These are phyloP conservation scores for Drosophila anceps DNA, from an alignment of 2,888 invertebrate genomes.

Conservation along the genomic window DNA sequence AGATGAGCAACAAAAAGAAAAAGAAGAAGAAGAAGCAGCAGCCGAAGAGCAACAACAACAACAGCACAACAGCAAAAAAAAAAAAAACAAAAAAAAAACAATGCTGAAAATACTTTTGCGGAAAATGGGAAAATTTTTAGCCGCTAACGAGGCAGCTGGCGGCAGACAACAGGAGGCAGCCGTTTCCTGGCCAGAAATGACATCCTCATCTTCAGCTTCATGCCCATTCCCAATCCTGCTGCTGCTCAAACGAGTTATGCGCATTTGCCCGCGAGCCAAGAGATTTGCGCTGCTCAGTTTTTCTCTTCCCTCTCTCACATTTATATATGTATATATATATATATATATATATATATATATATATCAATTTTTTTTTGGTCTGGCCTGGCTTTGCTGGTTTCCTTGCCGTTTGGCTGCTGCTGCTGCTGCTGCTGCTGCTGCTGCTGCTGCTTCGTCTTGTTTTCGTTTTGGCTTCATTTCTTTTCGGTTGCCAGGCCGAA, in stretches of 20 bases:
- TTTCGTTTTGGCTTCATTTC: slow-evolving; percentile 41
- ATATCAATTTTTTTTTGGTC: background rate
- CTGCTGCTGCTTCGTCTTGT: slow-evolving; percentile 7
- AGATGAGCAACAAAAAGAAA: too few species aligned
- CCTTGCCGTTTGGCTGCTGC: slow-evolving; percentile 24
- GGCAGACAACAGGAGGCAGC: slow-evolving; percentile 39
- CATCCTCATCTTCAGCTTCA: slow-evolving; percentile 39
- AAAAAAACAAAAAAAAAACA: too few species aligned
- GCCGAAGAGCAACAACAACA: background rate
- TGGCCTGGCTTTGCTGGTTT: slow-evolving; percentile 23
- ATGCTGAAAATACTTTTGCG: slow-evolving; percentile 7
- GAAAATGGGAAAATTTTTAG: slow-evolving; percentile 29
- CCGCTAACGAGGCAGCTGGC: slow-evolving; percentile 60
- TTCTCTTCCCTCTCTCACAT: background rate
- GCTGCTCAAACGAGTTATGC: slow-evolving; percentile 68
- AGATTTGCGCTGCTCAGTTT: slow-evolving; percentile 68
- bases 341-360: background rate
- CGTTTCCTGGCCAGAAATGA: slow-evolving; percentile 67
- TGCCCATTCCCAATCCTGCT: background rate
- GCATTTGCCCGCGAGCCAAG: slow-evolving; percentile 66
- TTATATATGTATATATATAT: background rate
- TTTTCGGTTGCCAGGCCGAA: slow-evolving; percentile 47
- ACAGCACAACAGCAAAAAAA: background rate
- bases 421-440: slow-evolving; percentile 10
- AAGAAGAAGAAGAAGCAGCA: background rate